Conservation (phyloP, 2,797 vertebrate genomes). For the Corythornis leucogaster region DNA sequence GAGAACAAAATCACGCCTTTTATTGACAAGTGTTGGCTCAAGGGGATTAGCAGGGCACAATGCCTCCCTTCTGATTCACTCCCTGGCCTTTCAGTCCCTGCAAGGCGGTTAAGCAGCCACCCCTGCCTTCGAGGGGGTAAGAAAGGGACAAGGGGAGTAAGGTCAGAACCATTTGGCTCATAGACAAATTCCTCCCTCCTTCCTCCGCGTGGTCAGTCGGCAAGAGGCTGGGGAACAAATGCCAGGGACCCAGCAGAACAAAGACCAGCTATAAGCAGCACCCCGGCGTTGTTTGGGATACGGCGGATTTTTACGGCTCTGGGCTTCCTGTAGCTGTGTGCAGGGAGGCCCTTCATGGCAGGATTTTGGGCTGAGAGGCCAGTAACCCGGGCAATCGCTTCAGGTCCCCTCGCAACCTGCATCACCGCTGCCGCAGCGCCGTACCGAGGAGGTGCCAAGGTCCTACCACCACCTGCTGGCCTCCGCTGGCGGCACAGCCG, state of each 20-base stretch:
- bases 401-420: accelerated
- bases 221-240: neutral
- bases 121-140: neutral
- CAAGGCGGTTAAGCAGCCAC: neutral
- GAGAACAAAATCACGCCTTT: neutral
- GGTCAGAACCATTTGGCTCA: neutral
- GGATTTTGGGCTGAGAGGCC: neutral
- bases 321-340: neutral
- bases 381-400: accelerated
- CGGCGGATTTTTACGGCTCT: neutral
- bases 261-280: neutral
- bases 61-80: neutral
- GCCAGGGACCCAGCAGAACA: accelerated
- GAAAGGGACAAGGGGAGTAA: neutral
- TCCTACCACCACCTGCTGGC: neutral
- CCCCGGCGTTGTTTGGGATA: accelerated
- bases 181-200: neutral
- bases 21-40: neutral
- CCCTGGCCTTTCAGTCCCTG: neutral
- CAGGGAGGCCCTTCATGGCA: neutral
- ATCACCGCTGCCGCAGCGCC: accelerated
- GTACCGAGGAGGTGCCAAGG: accelerated
- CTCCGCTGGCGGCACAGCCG: neutral
- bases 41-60: neutral
- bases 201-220: accelerated